Evolutionary conservation across 2,113 vertebrate species (phyloP).

Genomic region (Sorex araneus): DNA sequence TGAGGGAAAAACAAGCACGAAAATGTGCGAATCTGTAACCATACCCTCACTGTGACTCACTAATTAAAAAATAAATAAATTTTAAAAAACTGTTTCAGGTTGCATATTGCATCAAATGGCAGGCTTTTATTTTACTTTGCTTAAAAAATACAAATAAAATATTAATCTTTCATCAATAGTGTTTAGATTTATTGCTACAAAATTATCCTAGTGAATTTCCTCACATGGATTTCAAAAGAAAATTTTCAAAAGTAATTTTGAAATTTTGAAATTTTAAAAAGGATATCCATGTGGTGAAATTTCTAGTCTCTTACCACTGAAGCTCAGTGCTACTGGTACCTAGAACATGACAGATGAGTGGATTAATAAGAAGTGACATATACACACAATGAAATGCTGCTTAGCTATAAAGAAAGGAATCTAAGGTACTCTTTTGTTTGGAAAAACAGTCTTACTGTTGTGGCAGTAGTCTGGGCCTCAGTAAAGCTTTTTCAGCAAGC

Average conservation of each 20-base stretch:
- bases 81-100: slow-evolving; percentile 11
- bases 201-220: slow-evolving; percentile 8
- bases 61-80: too few species aligned
- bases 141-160: neutral
- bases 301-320: neutral
- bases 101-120: neutral
- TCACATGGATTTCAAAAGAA: slow-evolving; percentile 14
- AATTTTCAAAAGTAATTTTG: neutral
- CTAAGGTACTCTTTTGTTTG: neutral
- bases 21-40: too few species aligned
- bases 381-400: too few species aligned
- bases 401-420: too few species aligned
- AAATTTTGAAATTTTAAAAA: too few species aligned
- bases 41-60: too few species aligned
- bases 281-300: too few species aligned
- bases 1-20: too few species aligned
- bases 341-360: neutral
- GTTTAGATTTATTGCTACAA: slow-evolving; percentile 3
- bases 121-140: neutral
- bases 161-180: neutral
- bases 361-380: too few species aligned
- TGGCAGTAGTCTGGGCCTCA: neutral
- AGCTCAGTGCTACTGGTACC: neutral
- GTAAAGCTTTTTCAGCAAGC: neutral
- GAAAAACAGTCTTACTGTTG: neutral